Evolutionary conservation across 2,888 invertebrate genomes (phyloP), one percentile per base, ranked within the genome.

Genomic region (Macrophya annulata): DNA sequence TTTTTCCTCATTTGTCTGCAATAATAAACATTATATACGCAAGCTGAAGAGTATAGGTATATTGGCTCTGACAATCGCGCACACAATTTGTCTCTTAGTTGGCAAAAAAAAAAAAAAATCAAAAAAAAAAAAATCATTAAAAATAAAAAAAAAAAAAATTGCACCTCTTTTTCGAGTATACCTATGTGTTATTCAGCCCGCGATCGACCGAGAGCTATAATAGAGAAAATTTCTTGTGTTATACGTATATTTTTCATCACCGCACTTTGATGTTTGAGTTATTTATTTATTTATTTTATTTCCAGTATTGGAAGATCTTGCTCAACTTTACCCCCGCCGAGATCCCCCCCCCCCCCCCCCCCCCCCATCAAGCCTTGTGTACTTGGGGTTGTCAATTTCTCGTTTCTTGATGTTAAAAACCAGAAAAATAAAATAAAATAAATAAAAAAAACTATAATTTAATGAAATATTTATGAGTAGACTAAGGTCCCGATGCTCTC

Each of bases 21-120:
- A 68, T 62, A 9, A 9, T 48, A 48, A 9, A 48, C 31, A 74
- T 59, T 77, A 43, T 74, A 72, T 84, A 84, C 84, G 62, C 77
- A 84, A 37, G 85, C 85, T 81, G 21, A 85, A 81, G 84, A 74
- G 84, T 85, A 48, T 62, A 81, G 62, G n/a, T 71, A 71, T 40
- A 40, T 65, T 62, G 68, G 85, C 85, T 88, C 85, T 88, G 89
- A 89, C 89, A 89, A 89, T 89, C 89, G 88, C 87, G 87, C 87
- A 84, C 81, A 48, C 85, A 31, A 31, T 31, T 86, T 86, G 40
- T 31, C 37, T 40, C 40, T 25, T 76, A 45, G 37, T 84, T 37
- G 21, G 51, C 68, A 17, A 3, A 31, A 2, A 31, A 31, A 31
- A 31, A 31, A 31, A 31, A 31, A 31, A 31, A 31, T 3, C 1